A percentile compares a stretch with the other conserved stretches of the same genome.
Evolutionary conservation across 2,113 vertebrate species (phyloP).

Genomic region (Cheilinus undulatus): DNA sequence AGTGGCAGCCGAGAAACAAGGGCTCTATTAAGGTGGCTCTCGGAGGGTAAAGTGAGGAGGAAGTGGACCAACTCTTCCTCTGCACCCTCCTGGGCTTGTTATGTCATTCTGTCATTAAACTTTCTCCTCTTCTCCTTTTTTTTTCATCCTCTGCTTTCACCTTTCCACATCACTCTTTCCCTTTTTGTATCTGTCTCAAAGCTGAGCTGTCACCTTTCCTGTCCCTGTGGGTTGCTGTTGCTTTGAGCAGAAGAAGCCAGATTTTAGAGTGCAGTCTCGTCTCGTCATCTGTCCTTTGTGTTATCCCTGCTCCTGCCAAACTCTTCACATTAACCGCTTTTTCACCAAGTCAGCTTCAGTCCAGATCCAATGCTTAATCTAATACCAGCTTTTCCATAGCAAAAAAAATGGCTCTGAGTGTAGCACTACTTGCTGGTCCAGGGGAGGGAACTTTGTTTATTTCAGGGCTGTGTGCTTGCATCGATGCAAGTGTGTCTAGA

Average conservation of each 20-base stretch:
- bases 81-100: conserved; percentile 59
- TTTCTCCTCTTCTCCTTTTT: conserved; percentile 23
- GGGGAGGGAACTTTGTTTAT: no score
- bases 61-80: conserved; percentile 29
- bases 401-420: no score
- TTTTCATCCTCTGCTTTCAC: conserved; percentile 36
- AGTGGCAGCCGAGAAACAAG: conserved; percentile 77
- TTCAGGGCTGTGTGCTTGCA: no score
- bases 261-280: conserved; percentile 29
- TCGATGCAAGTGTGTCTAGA: no score
- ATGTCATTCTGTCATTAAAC: conserved; percentile 28
- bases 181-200: conserved; percentile 19
- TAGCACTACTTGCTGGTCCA: no score
- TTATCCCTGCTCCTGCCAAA: conserved; percentile 17
- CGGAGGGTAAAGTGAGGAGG: conserved; percentile 56
- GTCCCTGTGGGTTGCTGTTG: conserved; percentile 33
- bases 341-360: no score
- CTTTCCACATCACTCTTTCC: conserved; percentile 28
- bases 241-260: conserved; percentile 47
- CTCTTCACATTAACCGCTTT: conserved; percentile 29
- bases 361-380: no score
- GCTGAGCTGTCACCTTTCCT: conserved; percentile 18
- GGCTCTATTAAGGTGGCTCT: conserved; percentile 72
- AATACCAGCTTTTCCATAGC: no score
- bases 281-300: conserved; percentile 29